Base-by-base conservation (phyloP, 2,888 invertebrate species). In the Drosophila meridiana region DNA sequence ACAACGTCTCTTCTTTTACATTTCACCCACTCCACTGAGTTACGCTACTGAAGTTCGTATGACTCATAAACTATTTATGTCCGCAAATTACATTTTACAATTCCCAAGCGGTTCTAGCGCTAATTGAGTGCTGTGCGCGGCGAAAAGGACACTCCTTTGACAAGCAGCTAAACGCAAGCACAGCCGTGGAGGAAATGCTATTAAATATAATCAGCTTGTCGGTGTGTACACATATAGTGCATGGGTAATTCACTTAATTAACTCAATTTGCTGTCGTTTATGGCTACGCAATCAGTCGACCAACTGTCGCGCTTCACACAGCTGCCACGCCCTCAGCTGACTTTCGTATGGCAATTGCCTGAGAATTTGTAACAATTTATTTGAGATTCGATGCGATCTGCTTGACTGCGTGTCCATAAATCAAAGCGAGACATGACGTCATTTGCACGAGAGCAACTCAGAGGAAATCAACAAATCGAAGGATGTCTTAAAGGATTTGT, bases 351-450 rank as follows among this genome's bases (percentile, higher is more conserved):
- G 34, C 43, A 73, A 40, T 14, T 13, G 40, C 9, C 47, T 28
- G 61, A 58, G 76, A 69, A 76, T 76, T 77, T 77, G 66, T 70
- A 32, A 42, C 55, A 69, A 64, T 69, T 34, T 34, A 32, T 32
- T 40, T 57, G 76, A 56, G 50, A 60, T 76, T 55, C 59, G 40
- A 60, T 69, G 59, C 62, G 63, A 50, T 65, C 71, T 56, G 70
- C 61, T 71, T 67, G 55, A 73, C 73, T 81, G 62, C 47, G 43
- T 52, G 28, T n/a, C 61, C 68, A 89, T 83, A 83, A 89, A 85
- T 89, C 86, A 87, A 72, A 73, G 72, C 32, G 69, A 9, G 52
- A 55, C 59, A 71, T 89, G 72, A 77, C 74, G 83, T 73, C 82
- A 87, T 65, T 72, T 72, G 50, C 30, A 4, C 34, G 57, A 64